Evolutionary conservation across 2,888 invertebrate species (phyloP).

Genomic region (Erebia ligea): DNA sequence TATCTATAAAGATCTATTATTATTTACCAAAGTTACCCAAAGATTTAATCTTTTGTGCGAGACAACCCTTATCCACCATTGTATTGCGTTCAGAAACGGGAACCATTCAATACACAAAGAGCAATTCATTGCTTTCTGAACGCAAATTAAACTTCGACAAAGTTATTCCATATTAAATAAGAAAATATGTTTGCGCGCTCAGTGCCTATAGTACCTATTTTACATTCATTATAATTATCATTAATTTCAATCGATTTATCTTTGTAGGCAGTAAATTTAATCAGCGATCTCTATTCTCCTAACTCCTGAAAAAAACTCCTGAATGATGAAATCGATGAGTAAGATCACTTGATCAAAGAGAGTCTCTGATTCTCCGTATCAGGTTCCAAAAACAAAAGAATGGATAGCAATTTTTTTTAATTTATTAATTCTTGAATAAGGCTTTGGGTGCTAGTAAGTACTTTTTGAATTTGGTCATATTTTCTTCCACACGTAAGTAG

Average conservation of each 20-base stretch:
- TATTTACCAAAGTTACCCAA: neutral
- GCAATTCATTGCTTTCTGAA: conserved; percentile 55
- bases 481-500: neutral
- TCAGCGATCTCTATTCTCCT: no score
- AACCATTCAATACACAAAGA: conserved; percentile 55
- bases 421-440: no score
- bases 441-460: neutral
- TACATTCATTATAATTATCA: neutral
- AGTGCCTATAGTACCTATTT: neutral
- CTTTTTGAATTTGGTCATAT: neutral
- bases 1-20: neutral
- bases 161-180: conserved; percentile 35
- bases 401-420: neutral
- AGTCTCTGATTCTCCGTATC: no score
- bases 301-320: no score
- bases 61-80: conserved; percentile 35
- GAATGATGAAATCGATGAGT: no score
- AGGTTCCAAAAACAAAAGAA: neutral
- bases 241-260: neutral
- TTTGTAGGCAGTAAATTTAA: no score
- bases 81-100: conserved; percentile 37
- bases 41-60: neutral
- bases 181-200: neutral
- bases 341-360: no score
- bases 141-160: conserved; percentile 49